Conservation (phyloP, 2,113 vertebrate genomes). For the Uropsilus gracilis region DNA sequence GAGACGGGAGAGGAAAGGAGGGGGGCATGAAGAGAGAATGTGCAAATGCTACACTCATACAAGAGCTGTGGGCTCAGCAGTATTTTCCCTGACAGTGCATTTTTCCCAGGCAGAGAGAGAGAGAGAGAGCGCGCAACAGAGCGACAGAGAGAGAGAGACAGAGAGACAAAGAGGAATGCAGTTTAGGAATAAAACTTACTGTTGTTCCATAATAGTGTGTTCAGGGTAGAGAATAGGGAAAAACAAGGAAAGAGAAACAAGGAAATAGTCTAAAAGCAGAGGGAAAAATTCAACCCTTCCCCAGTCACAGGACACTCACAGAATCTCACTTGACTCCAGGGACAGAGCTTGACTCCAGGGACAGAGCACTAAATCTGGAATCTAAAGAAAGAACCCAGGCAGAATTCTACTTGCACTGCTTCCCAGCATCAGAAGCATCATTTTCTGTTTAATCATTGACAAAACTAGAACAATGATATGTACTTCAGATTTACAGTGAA, state of each 20-base stretch:
- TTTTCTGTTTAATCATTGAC: background rate
- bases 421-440: background rate
- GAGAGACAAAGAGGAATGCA: background rate
- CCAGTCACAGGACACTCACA: background rate
- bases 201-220: background rate
- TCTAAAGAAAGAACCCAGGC: background rate
- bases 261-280: background rate
- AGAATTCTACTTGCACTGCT: background rate
- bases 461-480: background rate
- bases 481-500: background rate
- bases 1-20: background rate
- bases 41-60: background rate
- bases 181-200: background rate
- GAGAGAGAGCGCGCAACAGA: too few relatives aligned
- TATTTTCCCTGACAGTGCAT: conserved; percentile 10
- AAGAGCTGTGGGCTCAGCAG: conserved; percentile 2
- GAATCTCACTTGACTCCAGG: background rate
- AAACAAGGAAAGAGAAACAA: background rate
- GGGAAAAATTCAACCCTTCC: background rate
- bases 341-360: background rate
- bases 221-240: background rate
- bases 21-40: background rate
- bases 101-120: background rate
- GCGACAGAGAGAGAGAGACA: too few relatives aligned
- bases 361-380: background rate